phyloP scores from a whole-genome alignment of 92 coral and sea anemone species.

The Actinernus sp. region DNA sequence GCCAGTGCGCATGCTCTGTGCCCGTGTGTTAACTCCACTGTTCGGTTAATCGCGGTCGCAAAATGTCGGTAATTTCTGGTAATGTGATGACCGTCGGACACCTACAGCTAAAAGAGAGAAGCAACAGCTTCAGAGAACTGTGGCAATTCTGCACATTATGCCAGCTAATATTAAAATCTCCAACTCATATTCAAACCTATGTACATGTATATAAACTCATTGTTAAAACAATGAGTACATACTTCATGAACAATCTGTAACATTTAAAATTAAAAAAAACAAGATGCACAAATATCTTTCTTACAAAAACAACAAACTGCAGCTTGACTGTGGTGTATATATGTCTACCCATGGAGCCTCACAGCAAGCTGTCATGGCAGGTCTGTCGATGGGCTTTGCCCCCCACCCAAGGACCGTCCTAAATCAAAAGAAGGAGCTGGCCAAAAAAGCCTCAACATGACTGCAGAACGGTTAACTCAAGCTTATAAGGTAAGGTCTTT shows the following conservation, averaged over 20 bases:
- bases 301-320: conserved; percentile 51
- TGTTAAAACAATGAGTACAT: not conserved
- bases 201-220: not conserved
- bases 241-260: not conserved
- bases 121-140: conserved; percentile 37
- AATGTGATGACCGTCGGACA: too few species aligned
- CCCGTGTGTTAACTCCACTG: too few species aligned
- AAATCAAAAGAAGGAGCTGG: conserved; percentile 15
- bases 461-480: conserved; percentile 11
- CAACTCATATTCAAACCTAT: not conserved
- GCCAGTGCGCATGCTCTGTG: too few species aligned
- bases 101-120: not conserved
- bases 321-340: conserved; percentile 24
- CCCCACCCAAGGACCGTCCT: conserved; percentile 44
- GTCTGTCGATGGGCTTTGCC: conserved; percentile 25
- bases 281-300: not conserved
- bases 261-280: not conserved
- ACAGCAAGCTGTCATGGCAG: conserved; percentile 28
- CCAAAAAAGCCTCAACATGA: conserved; percentile 6
- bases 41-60: too few species aligned
- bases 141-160: conserved; percentile 25
- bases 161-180: conserved; percentile 7
- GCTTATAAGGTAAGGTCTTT: conserved; percentile 19
- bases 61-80: too few species aligned
- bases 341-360: conserved; percentile 25